Conservation (phyloP, 92 coral and sea anemone species). For the Meandrina meandrites region DNA sequence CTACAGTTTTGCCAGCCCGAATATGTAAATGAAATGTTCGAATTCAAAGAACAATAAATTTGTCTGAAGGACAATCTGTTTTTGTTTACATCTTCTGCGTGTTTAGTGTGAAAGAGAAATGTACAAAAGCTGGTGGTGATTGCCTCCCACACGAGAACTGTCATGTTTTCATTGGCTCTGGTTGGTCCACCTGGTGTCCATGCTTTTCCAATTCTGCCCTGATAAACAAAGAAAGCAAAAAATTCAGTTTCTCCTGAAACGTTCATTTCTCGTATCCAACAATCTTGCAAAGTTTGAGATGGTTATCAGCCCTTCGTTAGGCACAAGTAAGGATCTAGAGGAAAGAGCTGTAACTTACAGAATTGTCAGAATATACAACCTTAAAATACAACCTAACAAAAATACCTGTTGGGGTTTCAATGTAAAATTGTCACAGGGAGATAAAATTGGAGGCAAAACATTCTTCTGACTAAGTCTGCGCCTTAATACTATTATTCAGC, state of each 20-base stretch:
- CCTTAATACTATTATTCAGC: too few species aligned
- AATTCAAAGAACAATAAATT: background rate
- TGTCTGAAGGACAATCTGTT: background rate
- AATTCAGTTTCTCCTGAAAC: background rate
- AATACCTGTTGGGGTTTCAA: too few species aligned
- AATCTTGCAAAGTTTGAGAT: background rate
- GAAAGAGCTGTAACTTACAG: too few species aligned
- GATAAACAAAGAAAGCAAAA: slow-evolving; percentile 18
- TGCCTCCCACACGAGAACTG: background rate
- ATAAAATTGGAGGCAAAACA: too few species aligned
- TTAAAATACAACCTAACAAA: too few species aligned
- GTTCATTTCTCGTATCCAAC: background rate
- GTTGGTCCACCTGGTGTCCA: slow-evolving; percentile 88
- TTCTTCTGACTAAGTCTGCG: too few species aligned
- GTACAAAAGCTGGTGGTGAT: background rate
- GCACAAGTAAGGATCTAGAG: too few species aligned
- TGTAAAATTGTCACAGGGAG: too few species aligned
- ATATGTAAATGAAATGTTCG: background rate
- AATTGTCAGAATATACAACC: too few species aligned
- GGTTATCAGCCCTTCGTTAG: too few species aligned
- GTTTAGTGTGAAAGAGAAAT: background rate
- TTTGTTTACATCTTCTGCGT: background rate
- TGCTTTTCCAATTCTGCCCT: slow-evolving; percentile 97
- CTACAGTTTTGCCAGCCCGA: background rate
- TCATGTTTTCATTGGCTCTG: slow-evolving; percentile 92